These are phyloP conservation scores for Acipenser transmontanus DNA, from an alignment of 2,797 vertebrate species.

Conservation along the genomic window DNA sequence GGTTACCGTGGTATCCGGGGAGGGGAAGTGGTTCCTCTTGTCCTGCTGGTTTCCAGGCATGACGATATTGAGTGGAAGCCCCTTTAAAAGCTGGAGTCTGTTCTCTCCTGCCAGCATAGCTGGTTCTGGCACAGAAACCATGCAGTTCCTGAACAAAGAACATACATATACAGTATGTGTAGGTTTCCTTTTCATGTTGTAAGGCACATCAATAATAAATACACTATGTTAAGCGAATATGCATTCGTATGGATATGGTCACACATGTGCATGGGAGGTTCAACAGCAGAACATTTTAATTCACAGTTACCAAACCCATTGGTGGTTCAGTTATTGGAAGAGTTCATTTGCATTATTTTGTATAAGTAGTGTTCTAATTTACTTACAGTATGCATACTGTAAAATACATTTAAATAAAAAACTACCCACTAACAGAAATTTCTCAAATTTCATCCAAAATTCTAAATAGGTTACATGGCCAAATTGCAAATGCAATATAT, in stretches of 20 bases:
- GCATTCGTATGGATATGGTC: background rate
- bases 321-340: too few relatives aligned
- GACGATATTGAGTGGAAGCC: constrained; percentile 86
- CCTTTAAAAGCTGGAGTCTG: constrained; percentile 86
- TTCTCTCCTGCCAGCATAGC: constrained; percentile 67
- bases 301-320: too few relatives aligned
- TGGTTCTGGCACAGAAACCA: constrained; percentile 63
- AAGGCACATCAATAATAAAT: too few relatives aligned
- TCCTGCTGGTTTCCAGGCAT: constrained; percentile 75
- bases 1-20: constrained; percentile 86
- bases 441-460: too few relatives aligned
- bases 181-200: too few relatives aligned
- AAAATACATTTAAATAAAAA: too few relatives aligned
- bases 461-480: too few relatives aligned
- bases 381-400: too few relatives aligned
- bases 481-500: constrained; percentile 1
- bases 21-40: constrained; percentile 76
- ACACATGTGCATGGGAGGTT: background rate
- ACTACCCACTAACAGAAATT: too few relatives aligned
- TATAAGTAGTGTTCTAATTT: too few relatives aligned
- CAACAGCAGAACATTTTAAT: background rate
- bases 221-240: background rate
- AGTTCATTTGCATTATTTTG: too few relatives aligned
- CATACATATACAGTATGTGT: background rate
- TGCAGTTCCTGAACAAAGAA: constrained; percentile 56